Percentiles rank a stretch among this genome's conserved stretches.
phyloP scores from a whole-genome alignment of 2,888 invertebrate genomes.

The Hydraecia micacea region DNA sequence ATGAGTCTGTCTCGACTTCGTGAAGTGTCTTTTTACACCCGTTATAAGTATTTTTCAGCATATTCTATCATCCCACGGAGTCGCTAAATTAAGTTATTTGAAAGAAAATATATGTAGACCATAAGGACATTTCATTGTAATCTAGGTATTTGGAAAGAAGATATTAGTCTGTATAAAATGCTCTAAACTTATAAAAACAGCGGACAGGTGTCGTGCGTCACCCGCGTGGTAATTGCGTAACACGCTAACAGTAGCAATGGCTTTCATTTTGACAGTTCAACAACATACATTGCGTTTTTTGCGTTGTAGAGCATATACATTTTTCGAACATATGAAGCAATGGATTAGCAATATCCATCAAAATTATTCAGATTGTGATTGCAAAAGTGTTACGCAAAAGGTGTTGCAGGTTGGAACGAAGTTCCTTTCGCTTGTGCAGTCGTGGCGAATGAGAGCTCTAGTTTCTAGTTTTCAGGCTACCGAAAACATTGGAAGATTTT shows the following conservation, averaged over 20 bases:
- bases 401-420: not conserved
- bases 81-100: not conserved
- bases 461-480: not conserved
- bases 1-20: too few relatives aligned
- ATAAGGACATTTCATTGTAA: slow-evolving; percentile 1
- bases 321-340: too few relatives aligned
- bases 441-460: not conserved
- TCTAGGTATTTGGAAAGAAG: too few relatives aligned
- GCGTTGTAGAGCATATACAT: not conserved
- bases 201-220: not conserved
- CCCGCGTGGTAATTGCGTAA: not conserved
- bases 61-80: not conserved
- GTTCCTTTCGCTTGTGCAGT: not conserved
- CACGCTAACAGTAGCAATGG: too few relatives aligned
- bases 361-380: too few relatives aligned
- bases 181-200: not conserved
- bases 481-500: not conserved
- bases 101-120: not conserved
- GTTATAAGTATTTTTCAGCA: not conserved
- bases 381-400: too few relatives aligned
- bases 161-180: too few relatives aligned
- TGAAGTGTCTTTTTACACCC: too few relatives aligned
- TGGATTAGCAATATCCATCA: too few relatives aligned
- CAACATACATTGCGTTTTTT: not conserved
- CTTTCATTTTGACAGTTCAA: not conserved